Percentiles rank a stretch among this genome's conserved stretches.
Evolutionary conservation across 2,888 invertebrate species (phyloP).

Genomic region (Melanophora roralis): DNA sequence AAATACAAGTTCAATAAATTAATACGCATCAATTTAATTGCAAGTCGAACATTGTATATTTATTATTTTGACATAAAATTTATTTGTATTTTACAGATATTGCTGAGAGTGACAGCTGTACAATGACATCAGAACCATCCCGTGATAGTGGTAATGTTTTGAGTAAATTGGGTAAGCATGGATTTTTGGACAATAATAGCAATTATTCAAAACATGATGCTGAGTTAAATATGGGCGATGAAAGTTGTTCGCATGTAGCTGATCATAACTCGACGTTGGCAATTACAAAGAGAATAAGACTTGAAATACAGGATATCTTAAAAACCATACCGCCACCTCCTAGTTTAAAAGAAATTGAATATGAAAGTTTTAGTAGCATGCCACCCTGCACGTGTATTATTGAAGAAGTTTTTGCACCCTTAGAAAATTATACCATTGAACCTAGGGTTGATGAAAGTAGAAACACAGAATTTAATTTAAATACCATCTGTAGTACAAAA

Average conservation of each 20-base stretch:
- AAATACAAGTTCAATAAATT: too few relatives aligned
- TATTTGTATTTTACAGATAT: constrained; percentile 62
- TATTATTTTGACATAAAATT: neutral
- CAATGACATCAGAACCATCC: constrained; percentile 72
- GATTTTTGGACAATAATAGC: constrained; percentile 68
- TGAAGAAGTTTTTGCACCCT: constrained; percentile 61
- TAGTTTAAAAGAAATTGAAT: constrained; percentile 33
- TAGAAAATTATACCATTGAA: neutral
- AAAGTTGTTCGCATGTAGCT: neutral
- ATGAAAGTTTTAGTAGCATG: constrained; percentile 38
- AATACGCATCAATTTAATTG: too few relatives aligned
- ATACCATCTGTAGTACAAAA: neutral
- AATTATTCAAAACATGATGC: constrained; percentile 55
- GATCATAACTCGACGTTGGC: constrained; percentile 1
- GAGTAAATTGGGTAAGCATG: constrained; percentile 59
- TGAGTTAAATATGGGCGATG: constrained; percentile 31
- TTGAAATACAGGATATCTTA: constrained; percentile 59
- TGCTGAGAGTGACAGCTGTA: constrained; percentile 69
- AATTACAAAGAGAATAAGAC: constrained; percentile 52
- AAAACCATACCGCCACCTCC: constrained; percentile 50
- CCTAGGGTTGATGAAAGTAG: neutral
- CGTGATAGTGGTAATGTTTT: constrained; percentile 66
- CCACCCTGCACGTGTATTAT: constrained; percentile 70
- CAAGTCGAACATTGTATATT: too few relatives aligned
- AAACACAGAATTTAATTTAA: neutral